Conservation (phyloP, 2,113 vertebrate species). For the Aspiorhynchus laticeps region DNA sequence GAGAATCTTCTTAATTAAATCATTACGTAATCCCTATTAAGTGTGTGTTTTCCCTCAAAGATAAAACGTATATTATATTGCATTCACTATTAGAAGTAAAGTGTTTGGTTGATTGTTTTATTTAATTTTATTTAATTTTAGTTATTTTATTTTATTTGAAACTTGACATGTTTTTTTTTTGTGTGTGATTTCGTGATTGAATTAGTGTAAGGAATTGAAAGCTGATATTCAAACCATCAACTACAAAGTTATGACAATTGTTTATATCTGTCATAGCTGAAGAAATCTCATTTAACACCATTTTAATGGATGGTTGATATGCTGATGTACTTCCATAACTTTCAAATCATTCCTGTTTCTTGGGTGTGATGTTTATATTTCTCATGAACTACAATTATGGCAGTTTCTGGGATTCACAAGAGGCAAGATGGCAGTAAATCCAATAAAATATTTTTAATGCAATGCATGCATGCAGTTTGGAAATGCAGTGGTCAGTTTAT, state of each 20-base stretch:
- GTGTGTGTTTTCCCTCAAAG: neutral
- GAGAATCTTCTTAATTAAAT: neutral
- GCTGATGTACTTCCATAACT: neutral
- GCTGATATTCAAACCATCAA: neutral
- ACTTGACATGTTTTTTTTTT: too few species aligned
- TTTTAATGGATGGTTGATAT: neutral
- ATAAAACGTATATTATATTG: neutral
- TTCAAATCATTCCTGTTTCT: neutral
- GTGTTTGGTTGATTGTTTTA: neutral
- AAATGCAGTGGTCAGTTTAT: neutral
- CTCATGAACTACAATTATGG: neutral
- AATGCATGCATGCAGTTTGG: neutral
- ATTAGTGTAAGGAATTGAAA: neutral
- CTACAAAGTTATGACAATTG: neutral
- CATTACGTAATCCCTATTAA: neutral
- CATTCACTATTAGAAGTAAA: neutral
- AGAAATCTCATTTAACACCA: neutral
- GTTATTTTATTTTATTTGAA: neutral
- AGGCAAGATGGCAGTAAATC: neutral
- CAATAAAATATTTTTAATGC: neutral
- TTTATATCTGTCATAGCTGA: neutral
- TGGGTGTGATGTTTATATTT: constrained; percentile 3
- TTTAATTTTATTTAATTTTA: neutral
- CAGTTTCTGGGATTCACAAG: neutral
- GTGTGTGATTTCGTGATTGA: neutral